Percentiles rank a stretch among this genome's conserved stretches.
phyloP scores from a whole-genome alignment of 2,113 vertebrate genomes.

The Gambusia affinis region DNA sequence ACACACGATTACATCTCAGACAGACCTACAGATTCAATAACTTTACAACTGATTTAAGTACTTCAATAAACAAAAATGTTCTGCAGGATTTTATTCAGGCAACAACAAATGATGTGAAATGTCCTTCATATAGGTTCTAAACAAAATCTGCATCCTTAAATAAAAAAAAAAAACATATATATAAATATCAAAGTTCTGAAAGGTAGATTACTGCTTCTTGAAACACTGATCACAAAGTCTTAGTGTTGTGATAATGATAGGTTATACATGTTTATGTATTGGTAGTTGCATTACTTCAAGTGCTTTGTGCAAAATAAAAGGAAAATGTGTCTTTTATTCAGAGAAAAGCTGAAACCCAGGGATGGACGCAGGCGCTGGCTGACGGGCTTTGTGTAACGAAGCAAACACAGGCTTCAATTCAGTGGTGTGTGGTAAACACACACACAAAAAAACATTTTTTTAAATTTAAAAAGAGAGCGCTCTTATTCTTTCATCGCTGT shows the following conservation, averaged over 20 bases:
- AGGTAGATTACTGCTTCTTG: slow-evolving; percentile 22
- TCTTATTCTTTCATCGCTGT: slow-evolving; percentile 35
- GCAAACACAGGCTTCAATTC: slow-evolving; percentile 34
- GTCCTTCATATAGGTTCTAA: slow-evolving; percentile 40
- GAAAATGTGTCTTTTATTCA: slow-evolving; percentile 37
- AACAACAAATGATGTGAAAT: slow-evolving; percentile 18
- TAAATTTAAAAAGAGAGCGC: slow-evolving; percentile 5
- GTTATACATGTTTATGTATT: slow-evolving; percentile 30
- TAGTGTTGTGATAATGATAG: slow-evolving; percentile 38
- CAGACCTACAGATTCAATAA: background rate
- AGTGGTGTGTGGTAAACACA: slow-evolving; percentile 59
- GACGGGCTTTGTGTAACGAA: slow-evolving; percentile 49
- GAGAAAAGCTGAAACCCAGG: slow-evolving; percentile 35
- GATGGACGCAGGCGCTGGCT: slow-evolving; percentile 15
- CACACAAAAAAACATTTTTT: slow-evolving; percentile 55
- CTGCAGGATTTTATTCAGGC: slow-evolving; percentile 12
- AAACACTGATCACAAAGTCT: slow-evolving; percentile 53
- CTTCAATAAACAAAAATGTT: slow-evolving; percentile 16
- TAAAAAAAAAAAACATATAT: background rate
- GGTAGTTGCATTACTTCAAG: slow-evolving; percentile 61
- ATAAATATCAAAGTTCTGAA: slow-evolving; percentile 24
- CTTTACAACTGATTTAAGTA: slow-evolving; percentile 25
- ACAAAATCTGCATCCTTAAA: slow-evolving; percentile 12
- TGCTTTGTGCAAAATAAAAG: slow-evolving; percentile 72
- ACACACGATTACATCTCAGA: slow-evolving; percentile 2